phyloP scores from a whole-genome alignment of 2,797 vertebrate species.

The Craterocephalus amniculus region DNA sequence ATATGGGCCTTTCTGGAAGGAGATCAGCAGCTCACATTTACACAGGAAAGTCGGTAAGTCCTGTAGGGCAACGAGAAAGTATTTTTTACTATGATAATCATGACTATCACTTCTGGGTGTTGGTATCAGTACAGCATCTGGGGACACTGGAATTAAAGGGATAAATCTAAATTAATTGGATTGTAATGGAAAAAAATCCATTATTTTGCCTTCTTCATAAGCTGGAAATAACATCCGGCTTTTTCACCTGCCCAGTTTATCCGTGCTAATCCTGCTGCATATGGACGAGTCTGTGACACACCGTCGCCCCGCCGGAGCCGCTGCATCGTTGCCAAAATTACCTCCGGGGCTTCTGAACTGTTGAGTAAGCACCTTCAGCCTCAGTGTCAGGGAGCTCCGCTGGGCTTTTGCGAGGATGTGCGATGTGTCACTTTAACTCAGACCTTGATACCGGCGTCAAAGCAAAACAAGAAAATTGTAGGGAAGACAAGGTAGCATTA shows the following conservation, averaged over 20 bases:
- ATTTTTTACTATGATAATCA: neutral
- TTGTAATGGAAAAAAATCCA: neutral
- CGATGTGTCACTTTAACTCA: conserved; percentile 62
- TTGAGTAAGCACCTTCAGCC: conserved; percentile 34
- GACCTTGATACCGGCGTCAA: conserved; percentile 39
- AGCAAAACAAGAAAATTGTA: conserved; percentile 42
- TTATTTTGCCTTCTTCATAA: neutral
- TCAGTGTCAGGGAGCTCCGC: conserved; percentile 23
- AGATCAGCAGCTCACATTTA: conserved; percentile 23
- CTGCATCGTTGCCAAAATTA: conserved; percentile 16
- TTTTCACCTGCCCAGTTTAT: conserved; percentile 13
- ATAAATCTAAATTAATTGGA: neutral
- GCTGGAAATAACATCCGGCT: conserved; percentile 10
- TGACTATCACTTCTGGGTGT: neutral
- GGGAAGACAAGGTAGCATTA: conserved; percentile 12
- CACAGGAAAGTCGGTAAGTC: neutral
- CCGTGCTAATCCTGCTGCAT: conserved; percentile 4
- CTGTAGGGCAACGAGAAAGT: neutral
- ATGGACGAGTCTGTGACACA: conserved; percentile 6
- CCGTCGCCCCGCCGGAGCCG: conserved; percentile 23
- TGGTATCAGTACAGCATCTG: neutral
- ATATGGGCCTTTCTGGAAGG: conserved; percentile 20
- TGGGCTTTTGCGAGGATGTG: conserved; percentile 26
- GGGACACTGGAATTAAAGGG: neutral
- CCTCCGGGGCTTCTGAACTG: conserved; percentile 30